Evolutionary conservation across 2,888 invertebrate species (phyloP), one percentile per base, ranked within the genome.

Genomic region (Falcaria lacertinaria): DNA sequence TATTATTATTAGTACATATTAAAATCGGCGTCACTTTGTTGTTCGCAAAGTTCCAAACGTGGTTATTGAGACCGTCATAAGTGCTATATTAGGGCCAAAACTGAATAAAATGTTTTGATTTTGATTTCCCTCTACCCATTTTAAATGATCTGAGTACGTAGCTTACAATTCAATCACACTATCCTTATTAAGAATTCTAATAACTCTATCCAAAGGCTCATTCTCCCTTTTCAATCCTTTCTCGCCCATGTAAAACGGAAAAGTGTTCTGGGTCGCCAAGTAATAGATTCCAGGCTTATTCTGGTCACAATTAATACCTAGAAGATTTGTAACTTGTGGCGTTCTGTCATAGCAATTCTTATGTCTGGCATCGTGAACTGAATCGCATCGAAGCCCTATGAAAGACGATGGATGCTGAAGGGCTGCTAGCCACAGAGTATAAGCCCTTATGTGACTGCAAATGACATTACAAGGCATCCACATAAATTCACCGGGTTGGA

Each of bases 231-330:
- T 61, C 35, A 84, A 35, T 0, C 86, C 86, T n/a, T 74, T 75
- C 13, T 69, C 52, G 0, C 78, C 83, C 41, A 85, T 55, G 50
- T 55, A 76, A 47, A 75, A 86, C 0, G 86, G 86, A 25, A 58
- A 80, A 33, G 52, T 58, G 41, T 74, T 67, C 3, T 51, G 47
- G 0, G 80, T 78, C 0, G 70, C 57, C 33, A 80, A 44, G 50
- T 56, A 80, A 43, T 65, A 80, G 4, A 78, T 61, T 0, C 80
- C 80, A 3, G 62, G 42, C 39, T 50, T 63, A 39, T 38, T 64
- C 7, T 33, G 62, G 48, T 80, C 59, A 0, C 62, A 62, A n/a
- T 64, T 63, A 1, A 55, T 28, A 0, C 77, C 79, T 6, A 78
- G 2, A 0, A 69, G 11, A 33, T 80, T 80, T 0, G 76, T 78